These are phyloP conservation scores for Scylla paramamosain DNA, from an alignment of 1,140 invertebrate genomes.

Conservation along the genomic window DNA sequence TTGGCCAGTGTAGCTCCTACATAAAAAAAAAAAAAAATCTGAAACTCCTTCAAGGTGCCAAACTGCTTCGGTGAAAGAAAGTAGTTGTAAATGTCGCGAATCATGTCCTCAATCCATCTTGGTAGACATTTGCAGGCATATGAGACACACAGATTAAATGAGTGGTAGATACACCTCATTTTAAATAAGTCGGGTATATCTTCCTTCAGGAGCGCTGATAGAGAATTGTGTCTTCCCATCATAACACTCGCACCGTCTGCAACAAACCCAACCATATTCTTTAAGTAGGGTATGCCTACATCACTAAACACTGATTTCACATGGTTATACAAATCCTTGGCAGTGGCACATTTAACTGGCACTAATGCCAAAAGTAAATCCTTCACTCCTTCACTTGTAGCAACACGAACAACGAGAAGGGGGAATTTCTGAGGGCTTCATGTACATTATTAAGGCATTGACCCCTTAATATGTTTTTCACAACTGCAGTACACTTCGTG, in stretches of 20 bases:
- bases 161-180: constrained; percentile 77
- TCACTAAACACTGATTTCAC: no score
- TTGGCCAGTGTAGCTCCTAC: no score
- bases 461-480: constrained; percentile 26
- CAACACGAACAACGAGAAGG: constrained; percentile 46
- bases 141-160: constrained; percentile 67
- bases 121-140: constrained; percentile 62
- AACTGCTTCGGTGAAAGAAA: constrained; percentile 39
- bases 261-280: constrained; percentile 71
- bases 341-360: no score
- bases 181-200: constrained; percentile 62
- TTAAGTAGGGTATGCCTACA: background rate
- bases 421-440: constrained; percentile 58
- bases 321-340: no score
- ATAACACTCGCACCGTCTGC: constrained; percentile 73
- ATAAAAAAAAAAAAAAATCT: no score
- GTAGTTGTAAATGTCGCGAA: constrained; percentile 64
- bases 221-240: constrained; percentile 74
- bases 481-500: constrained; percentile 37
- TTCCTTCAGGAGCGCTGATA: constrained; percentile 55
- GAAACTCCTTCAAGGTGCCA: constrained; percentile 35
- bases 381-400: constrained; percentile 34
- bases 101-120: constrained; percentile 60
- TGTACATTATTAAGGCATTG: constrained; percentile 30
- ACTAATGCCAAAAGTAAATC: background rate